These are phyloP conservation scores for Aphelocoma californica DNA, from an alignment of 2,797 vertebrate genomes.

Conservation along the genomic window DNA sequence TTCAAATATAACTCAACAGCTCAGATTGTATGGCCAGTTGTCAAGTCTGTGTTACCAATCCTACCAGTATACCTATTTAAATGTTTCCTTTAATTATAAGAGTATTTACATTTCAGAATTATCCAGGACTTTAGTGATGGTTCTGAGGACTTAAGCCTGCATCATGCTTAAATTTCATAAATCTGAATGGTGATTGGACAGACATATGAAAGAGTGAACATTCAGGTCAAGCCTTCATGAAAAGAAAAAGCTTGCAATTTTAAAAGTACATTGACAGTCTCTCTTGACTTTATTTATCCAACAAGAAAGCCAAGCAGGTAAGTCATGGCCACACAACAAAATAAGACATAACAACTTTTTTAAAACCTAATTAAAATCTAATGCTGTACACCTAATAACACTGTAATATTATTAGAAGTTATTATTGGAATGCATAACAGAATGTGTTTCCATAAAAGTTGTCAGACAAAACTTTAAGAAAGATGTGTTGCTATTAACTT, in stretches of 20 bases:
- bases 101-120: not conserved
- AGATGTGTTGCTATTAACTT: not conserved
- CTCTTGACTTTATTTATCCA: not conserved
- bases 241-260: not conserved
- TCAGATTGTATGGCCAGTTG: not conserved
- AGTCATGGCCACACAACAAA: not conserved
- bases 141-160: not conserved
- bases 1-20: not conserved
- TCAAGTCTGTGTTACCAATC: not conserved
- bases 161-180: not conserved
- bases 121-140: not conserved
- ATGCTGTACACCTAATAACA: not conserved
- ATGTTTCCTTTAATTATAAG: not conserved
- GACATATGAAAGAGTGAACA: not conserved
- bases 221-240: not conserved
- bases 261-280: not conserved
- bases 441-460: not conserved
- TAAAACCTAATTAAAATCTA: not conserved
- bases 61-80: not conserved
- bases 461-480: not conserved
- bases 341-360: not conserved
- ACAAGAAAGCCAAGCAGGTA: not conserved
- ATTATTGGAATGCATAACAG: not conserved
- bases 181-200: not conserved
- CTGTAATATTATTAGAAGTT: not conserved